Evolutionary conservation across 2,888 invertebrate species (phyloP), one percentile per base, ranked within the genome.

Genomic region (Ophion slaviceki): DNA sequence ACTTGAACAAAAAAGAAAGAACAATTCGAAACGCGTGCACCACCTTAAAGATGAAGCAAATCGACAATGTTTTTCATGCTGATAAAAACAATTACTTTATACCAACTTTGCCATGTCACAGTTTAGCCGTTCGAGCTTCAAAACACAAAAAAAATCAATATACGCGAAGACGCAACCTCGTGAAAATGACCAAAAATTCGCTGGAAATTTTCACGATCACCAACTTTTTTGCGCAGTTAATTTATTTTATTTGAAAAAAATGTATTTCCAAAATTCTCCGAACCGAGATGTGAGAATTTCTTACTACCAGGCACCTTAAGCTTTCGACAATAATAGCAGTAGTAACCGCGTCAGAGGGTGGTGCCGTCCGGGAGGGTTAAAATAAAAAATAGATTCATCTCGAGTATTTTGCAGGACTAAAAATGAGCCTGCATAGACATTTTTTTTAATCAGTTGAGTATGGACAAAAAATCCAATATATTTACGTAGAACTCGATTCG

Each of bases 391-490:
- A 14, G 1, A 10, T 11, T n/a, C 11, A 17, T 66, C 32, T n/a
- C 66, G 66, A 40, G 36, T 32, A 36, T 67, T 66, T 8, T 20
- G 36, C n/a, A 40, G 66, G 40, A n/a, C 67, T 67, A 36, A 40
- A 67, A 10, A 67, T 40, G 10, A n/a, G n/a, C 40, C 40, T n/a
- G 40, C 40, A 20, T 67, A n/a, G 40, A 67, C 17, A 53, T 11
- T 4, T 17, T 53, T 14, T 11, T 53, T n/a, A 40, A 40, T 45
- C 67, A n/a, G n/a, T 67, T 40, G 36, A 10, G 40, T 40, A 36
- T 40, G 67, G 67, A 67, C 67, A 67, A 67, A 67, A 40, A 40
- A 67, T 67, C 40, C 67, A 40, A 67, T 40, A 40, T n/a, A 40
- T 40, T n/a, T 8, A 10, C n/a, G 36, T n/a, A 40, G 2, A 40